A percentile compares a stretch with the other conserved stretches of the same genome.
Conservation (phyloP, 2,113 vertebrate genomes). For the Bufo gargarizans region DNA sequence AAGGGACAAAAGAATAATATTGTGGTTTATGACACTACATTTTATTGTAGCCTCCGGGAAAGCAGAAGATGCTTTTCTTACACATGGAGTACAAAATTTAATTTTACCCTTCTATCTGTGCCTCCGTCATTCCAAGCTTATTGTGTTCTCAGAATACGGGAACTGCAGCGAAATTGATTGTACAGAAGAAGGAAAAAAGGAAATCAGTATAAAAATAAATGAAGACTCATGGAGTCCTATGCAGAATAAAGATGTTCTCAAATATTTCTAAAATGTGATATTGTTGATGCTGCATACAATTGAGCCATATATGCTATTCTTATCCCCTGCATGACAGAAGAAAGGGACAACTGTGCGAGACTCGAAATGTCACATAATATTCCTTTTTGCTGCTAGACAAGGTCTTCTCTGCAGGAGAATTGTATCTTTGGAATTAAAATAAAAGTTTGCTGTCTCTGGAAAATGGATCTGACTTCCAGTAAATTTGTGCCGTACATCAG, state of each 20-base stretch:
- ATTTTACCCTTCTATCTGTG: constrained; percentile 23
- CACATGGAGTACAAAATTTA: constrained; percentile 21
- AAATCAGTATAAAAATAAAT: constrained; percentile 10
- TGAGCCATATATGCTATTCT: constrained; percentile 40
- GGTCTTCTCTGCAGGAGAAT: constrained; percentile 20
- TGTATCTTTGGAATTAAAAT: constrained; percentile 39
- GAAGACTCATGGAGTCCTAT: constrained; percentile 18
- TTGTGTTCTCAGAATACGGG: constrained; percentile 28
- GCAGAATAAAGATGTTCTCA: constrained; percentile 34
- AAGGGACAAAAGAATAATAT: background rate
- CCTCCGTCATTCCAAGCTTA: background rate
- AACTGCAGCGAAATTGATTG: constrained; percentile 24
- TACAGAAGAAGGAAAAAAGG: background rate
- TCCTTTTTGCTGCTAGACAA: constrained; percentile 8
- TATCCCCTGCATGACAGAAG: constrained; percentile 5
- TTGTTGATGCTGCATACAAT: constrained; percentile 14
- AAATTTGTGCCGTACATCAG: background rate
- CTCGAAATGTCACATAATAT: constrained; percentile 48
- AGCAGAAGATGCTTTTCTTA: background rate
- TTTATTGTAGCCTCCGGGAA: constrained; percentile 34
- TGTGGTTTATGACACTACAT: background rate
- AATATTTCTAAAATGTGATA: constrained; percentile 24
- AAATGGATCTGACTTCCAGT: background rate
- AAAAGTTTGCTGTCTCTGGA: background rate
- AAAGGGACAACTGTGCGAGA: constrained; percentile 34